phyloP scores from a whole-genome alignment of 2,888 invertebrate species.

The Dusona sp. region DNA sequence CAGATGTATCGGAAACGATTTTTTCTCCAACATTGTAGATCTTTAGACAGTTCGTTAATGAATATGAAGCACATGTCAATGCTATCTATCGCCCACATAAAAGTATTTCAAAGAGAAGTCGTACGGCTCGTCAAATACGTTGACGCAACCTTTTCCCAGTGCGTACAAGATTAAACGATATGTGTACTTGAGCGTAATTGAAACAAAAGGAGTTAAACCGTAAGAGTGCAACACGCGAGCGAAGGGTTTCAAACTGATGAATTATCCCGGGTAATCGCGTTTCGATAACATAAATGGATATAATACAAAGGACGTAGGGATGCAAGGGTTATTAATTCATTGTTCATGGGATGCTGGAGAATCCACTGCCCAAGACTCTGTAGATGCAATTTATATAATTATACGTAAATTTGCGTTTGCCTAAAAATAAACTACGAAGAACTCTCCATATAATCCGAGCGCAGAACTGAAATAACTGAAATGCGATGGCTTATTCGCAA shows the following conservation, averaged over 20 bases:
- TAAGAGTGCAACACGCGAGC: slow-evolving; percentile 31
- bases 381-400: neutral
- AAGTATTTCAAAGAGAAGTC: slow-evolving; percentile 27
- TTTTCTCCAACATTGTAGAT: neutral
- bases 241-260: slow-evolving; percentile 29
- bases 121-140: slow-evolving; percentile 45
- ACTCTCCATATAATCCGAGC: slow-evolving; percentile 13
- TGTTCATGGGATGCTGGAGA: neutral
- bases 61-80: neutral
- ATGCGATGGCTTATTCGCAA: slow-evolving; percentile 15
- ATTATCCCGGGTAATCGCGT: neutral
- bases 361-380: neutral
- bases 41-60: neutral
- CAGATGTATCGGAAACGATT: neutral
- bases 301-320: slow-evolving; percentile 8
- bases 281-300: neutral
- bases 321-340: slow-evolving; percentile 41
- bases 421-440: slow-evolving; percentile 10
- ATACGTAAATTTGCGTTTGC: neutral
- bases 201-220: slow-evolving; percentile 38
- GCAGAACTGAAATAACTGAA: neutral
- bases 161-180: slow-evolving; percentile 21
- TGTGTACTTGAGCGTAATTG: slow-evolving; percentile 46
- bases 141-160: slow-evolving; percentile 36
- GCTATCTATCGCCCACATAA: neutral